Base-by-base conservation (phyloP, 1,140 invertebrate species). In the Eupeodes corollae region DNA sequence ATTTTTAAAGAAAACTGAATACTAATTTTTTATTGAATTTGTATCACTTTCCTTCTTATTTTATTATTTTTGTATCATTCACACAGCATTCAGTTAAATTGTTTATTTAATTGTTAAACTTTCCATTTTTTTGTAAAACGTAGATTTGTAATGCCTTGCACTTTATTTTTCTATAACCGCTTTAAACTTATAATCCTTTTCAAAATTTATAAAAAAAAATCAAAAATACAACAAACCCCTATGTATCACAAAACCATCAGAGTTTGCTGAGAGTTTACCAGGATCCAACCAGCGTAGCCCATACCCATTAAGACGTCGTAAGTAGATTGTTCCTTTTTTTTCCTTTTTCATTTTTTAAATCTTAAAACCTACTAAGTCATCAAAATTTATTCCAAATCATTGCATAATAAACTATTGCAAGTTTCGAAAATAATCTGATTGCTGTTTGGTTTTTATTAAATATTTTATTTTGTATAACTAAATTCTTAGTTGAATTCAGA, bases 201-300 rank as follows among this genome's bases (percentile, higher is more conserved):
- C 8, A 15, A 45, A 37, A 44, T 38, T 9, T 46, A 21, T 19
- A 35, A 44, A 44, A 44, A 18, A 34, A 16, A 37, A 35, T 26
- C 14, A 50, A 41, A 40, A 3, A 46, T 16, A 39, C 14, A 42
- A 44, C 3, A 15, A 42, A 49, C 8, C 12, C 18, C 8, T n/a
- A 47, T 52, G 47, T 49, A 59, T 47, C 42, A 57, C 56, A 50
- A 62, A 59, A 15, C 26, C 30, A 15, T 35, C 60, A 88, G 85
- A 89, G 78, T 86, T 87, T 66, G 85, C 84, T 52, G 85, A 89
- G 73, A 87, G 84, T 70, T 73, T 88, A 67, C 85, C 85, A 46
- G 76, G 82, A 61, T 83, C 83, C 54, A 85, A 80, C 69, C 83
- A 84, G 72, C 80, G 86, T 59, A 87, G 84, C 69, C 85, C 85